Evolutionary conservation across 2,888 invertebrate species (phyloP), one percentile per base, ranked within the genome.

Genomic region (Nowickia ferox): DNA sequence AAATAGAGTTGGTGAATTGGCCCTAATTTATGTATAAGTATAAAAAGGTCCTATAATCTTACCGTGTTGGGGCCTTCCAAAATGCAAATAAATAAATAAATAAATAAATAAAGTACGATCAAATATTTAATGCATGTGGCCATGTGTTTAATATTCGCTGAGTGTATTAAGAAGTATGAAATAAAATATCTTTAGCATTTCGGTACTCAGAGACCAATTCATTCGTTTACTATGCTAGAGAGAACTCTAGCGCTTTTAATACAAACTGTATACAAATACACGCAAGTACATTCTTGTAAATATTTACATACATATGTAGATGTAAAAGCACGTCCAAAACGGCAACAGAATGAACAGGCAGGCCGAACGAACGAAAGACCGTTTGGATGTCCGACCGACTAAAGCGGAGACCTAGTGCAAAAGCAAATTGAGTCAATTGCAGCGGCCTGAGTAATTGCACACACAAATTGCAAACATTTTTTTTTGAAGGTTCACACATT

Each of bases 371-470:
- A 86, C 46, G 53, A 53, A 63, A 51, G 66, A 42, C 51, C 65
- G 55, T 72, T 55, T 77, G 40, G 17, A 11, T 38, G 69, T 53
- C 61, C 42, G 30, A 69, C 61, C 42, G 30, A 69, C 78, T 61
- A 71, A 80, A 48, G 53, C 42, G 66, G 5, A 30, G 42, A 68
- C 74, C 57, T 8, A 66, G 9, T 68, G 57, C 79, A 65, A 66
- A 80, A 55, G 8, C 78, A 74, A 78, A 80, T 69, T 66, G 59
- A 78, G 74, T 84, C 79, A 79, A 71, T 59, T 76, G 75, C 63
- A 80, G 48, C 69, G 65, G 79, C 44, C 74, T 63, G 51, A 71
- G 63, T 69, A 84, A 79, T 61, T 79, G 74, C 69, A 71, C 30
- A 57, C 30, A 78, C 40, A 75, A 63, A 63, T 69, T 61, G 51